These are phyloP conservation scores for Macropus fuliginosus DNA, from an alignment of 2,797 vertebrate genomes.

Conservation along the genomic window DNA sequence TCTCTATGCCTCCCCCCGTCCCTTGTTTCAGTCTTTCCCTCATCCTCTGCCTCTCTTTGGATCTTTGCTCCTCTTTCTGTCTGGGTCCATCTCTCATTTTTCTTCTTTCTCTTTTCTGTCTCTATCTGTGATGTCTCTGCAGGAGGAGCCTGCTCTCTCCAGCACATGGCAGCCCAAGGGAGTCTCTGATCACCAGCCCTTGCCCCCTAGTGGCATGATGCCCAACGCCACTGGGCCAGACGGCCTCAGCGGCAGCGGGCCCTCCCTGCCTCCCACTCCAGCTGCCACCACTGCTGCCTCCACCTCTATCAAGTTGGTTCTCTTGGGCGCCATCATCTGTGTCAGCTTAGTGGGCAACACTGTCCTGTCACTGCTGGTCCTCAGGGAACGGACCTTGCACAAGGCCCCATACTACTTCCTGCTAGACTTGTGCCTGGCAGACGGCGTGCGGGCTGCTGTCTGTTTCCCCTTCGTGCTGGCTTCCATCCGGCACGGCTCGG, in stretches of 20 bases:
- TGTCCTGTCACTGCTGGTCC: constrained; percentile 91
- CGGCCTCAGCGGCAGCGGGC: constrained; percentile 81
- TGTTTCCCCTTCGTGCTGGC: constrained; percentile 94
- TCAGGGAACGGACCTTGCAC: constrained; percentile 91
- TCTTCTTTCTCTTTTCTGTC: too few relatives aligned
- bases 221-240: constrained; percentile 83
- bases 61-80: neutral
- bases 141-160: neutral
- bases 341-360: constrained; percentile 92
- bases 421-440: constrained; percentile 92
- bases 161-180: neutral
- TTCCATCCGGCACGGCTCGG: constrained; percentile 92
- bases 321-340: constrained; percentile 92
- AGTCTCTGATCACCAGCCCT: neutral
- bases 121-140: neutral
- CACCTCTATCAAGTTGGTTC: constrained; percentile 91
- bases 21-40: constrained; percentile 13
- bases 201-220: constrained; percentile 79
- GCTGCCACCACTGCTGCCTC: constrained; percentile 83
- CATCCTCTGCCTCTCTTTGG: neutral
- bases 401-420: constrained; percentile 94
- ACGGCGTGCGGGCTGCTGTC: constrained; percentile 92
- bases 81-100: neutral
- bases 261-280: constrained; percentile 77
- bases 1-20: neutral